phyloP scores from a whole-genome alignment of 2,888 invertebrate species.

The Mimumesa dahlbomi region DNA sequence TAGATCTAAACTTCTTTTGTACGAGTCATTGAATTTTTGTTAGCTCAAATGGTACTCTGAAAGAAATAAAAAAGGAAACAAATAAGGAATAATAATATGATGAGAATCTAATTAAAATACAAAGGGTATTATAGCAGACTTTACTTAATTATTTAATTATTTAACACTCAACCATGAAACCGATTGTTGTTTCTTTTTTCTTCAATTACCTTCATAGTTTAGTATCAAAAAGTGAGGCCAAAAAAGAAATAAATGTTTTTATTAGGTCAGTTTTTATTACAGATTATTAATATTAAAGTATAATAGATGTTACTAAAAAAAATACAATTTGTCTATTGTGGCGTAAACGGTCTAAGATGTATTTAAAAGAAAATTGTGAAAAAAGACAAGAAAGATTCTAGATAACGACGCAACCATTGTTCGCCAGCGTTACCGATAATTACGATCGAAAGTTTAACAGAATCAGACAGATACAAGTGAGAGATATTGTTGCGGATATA shows the following conservation, averaged over 20 bases:
- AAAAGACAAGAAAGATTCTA: background rate
- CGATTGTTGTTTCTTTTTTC: slow-evolving; percentile 60
- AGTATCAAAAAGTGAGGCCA: slow-evolving; percentile 73
- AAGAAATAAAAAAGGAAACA: background rate
- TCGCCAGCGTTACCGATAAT: background rate
- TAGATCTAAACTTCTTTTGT: slow-evolving; percentile 26
- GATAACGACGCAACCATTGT: background rate
- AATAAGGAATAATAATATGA: background rate
- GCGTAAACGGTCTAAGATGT: slow-evolving; percentile 63
- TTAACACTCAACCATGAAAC: slow-evolving; percentile 43
- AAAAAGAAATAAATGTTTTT: slow-evolving; percentile 73
- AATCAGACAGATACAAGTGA: slow-evolving; percentile 5
- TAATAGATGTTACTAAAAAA: slow-evolving; percentile 69
- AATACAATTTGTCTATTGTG: slow-evolving; percentile 69
- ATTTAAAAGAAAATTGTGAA: slow-evolving; percentile 17
- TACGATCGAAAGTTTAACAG: background rate
- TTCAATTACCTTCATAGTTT: slow-evolving; percentile 65
- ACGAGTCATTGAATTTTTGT: slow-evolving; percentile 24
- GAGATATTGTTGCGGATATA: slow-evolving; percentile 44
- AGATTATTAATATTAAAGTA: slow-evolving; percentile 72
- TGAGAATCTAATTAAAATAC: background rate
- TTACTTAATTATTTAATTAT: slow-evolving; percentile 64
- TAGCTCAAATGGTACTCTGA: background rate
- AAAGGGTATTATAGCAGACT: slow-evolving; percentile 55
- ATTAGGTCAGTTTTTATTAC: slow-evolving; percentile 76